Base-by-base conservation (phyloP, 2,797 vertebrate genomes). In the Melanotaenia parkinsoni region DNA sequence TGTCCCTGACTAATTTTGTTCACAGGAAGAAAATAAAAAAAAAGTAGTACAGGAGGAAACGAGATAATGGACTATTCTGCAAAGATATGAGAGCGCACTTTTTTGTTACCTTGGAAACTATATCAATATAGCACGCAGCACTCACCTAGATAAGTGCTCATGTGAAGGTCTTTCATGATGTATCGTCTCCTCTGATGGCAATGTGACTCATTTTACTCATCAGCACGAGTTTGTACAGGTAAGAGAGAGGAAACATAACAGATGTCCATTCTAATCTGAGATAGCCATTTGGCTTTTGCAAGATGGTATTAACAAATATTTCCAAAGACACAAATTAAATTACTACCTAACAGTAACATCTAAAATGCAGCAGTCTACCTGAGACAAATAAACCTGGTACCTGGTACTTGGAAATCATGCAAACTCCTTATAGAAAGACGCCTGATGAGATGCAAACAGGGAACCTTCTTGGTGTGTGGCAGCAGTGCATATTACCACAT, bases 61-160 rank as follows among this genome's bases (percentile, higher is more conserved):
- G n/a, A 72, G 47, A 84, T 50, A 53, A 65, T 54, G 20, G n/a
- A 18, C 22, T 20, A 40, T 72, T 82, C 37, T 32, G 40, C 8
- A 4, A 58, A 9, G 37, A 82, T 65, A 43, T 10, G 45, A 63
- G 32, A 57, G 58, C 65, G 50, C 35, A 45, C 67, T 66, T 76
- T 73, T 83, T 62, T 65, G 81, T 89, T 88, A 59, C 87, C 83
- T 54, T 84, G 76, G 86, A 84, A 77, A 88, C 88, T 58, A 75
- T 43, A 72, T 30, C 43, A 26, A 58, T 30, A 13, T 30, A 60
- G 30, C 30, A 67, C 26, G 40, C 33, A 33, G 61, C 10, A 4
- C 14, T 61, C 75, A 37, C 30, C 74, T 77, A 51, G 51, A 69
- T 43, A 10, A 43, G 3, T 51, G 26, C 59, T 88, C 33, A 26